phyloP scores from a whole-genome alignment of 2,888 invertebrate genomes.

The Philereme transversata region DNA sequence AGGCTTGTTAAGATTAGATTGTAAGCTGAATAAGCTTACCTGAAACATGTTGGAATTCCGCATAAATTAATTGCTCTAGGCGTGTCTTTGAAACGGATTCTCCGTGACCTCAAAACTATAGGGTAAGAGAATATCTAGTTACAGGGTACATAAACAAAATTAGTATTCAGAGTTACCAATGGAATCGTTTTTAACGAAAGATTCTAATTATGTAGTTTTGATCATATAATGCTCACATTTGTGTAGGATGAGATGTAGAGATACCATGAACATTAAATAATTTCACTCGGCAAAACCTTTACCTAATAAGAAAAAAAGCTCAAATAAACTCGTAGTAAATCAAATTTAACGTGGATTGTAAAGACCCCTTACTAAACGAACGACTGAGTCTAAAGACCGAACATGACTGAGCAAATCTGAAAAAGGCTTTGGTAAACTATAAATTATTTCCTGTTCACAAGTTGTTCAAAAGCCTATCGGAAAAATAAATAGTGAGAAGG shows the following conservation, averaged over 20 bases:
- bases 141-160: too few relatives aligned
- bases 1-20: slow-evolving; percentile 6
- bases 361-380: neutral
- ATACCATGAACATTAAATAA: too few relatives aligned
- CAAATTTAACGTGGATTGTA: too few relatives aligned
- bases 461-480: slow-evolving; percentile 4
- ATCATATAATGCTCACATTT: too few relatives aligned
- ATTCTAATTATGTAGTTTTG: too few relatives aligned
- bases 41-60: slow-evolving; percentile 10
- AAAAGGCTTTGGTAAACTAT: slow-evolving; percentile 10
- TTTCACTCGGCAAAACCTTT: too few relatives aligned
- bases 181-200: too few relatives aligned
- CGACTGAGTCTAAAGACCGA: neutral
- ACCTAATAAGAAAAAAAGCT: too few relatives aligned
- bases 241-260: too few relatives aligned
- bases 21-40: slow-evolving; percentile 16
- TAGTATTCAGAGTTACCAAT: too few relatives aligned
- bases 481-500: slow-evolving; percentile 11
- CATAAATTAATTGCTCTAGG: slow-evolving; percentile 23
- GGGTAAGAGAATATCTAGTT: neutral
- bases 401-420: slow-evolving; percentile 13
- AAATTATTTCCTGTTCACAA: slow-evolving; percentile 15
- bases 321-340: too few relatives aligned
- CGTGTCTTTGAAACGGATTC: slow-evolving; percentile 19
- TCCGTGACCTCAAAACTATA: too few relatives aligned